A percentile compares a stretch with the other conserved stretches of the same genome.
Conservation (phyloP, 2,113 vertebrate species). For the Rhineura floridana region DNA sequence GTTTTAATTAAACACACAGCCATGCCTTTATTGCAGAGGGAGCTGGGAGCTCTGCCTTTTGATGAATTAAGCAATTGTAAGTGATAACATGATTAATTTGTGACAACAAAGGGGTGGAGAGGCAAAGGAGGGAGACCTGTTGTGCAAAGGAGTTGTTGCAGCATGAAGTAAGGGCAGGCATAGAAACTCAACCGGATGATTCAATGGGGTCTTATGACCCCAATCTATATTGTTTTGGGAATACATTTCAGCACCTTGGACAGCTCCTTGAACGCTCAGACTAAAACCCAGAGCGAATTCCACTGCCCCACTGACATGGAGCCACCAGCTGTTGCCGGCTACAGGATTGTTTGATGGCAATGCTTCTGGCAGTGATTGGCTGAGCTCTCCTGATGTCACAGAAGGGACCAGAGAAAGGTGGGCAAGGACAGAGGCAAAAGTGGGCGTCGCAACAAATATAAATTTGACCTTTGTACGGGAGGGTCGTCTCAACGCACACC, state of each 20-base stretch:
- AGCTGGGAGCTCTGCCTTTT: background rate
- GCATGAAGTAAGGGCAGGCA: too few species aligned
- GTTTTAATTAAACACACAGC: slow-evolving; percentile 33
- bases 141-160: too few species aligned
- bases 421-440: too few species aligned
- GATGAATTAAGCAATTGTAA: slow-evolving; percentile 13
- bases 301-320: too few species aligned
- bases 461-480: too few species aligned
- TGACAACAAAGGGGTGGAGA: background rate
- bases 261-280: too few species aligned
- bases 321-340: too few species aligned
- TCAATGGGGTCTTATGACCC: background rate
- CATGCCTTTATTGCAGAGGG: background rate
- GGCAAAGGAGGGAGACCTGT: background rate
- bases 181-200: background rate
- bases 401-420: background rate
- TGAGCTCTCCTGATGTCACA: background rate
- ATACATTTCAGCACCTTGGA: too few species aligned
- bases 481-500: too few species aligned
- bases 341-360: background rate
- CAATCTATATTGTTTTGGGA: background rate
- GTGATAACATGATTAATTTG: background rate
- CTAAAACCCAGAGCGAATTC: too few species aligned
- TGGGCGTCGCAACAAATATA: too few species aligned
- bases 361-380: background rate